Evolutionary conservation across 2,797 vertebrate genomes (phyloP).

Genomic region (Gila robusta): DNA sequence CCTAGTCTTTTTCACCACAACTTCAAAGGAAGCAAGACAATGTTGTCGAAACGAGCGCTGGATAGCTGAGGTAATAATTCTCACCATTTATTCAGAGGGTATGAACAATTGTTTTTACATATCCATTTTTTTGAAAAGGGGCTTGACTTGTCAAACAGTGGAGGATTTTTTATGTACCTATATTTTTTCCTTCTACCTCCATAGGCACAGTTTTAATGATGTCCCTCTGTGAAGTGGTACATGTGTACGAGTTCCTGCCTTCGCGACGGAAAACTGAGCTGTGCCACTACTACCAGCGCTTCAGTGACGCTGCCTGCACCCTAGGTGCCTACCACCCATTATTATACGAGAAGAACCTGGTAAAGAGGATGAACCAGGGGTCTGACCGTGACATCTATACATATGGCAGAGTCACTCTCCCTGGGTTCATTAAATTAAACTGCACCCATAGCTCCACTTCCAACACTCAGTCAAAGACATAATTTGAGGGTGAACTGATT

Average conservation of each 20-base stretch:
- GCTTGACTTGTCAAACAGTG: no score
- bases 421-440: constrained; percentile 76
- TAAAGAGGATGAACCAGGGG: constrained; percentile 84
- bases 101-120: no score
- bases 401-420: constrained; percentile 77
- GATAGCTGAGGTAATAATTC: no score
- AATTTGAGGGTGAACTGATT: constrained; percentile 6
- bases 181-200: neutral
- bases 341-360: constrained; percentile 85
- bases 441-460: constrained; percentile 65
- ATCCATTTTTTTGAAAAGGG: no score
- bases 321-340: constrained; percentile 84
- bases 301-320: constrained; percentile 82
- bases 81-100: no score
- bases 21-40: no score
- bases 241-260: constrained; percentile 85
- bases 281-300: constrained; percentile 85
- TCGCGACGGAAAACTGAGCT: constrained; percentile 80
- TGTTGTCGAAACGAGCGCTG: no score
- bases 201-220: constrained; percentile 84
- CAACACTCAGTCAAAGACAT: constrained; percentile 36
- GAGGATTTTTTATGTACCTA: neutral
- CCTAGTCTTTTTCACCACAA: no score
- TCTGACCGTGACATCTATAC: constrained; percentile 75
- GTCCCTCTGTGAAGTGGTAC: constrained; percentile 82